A percentile compares a stretch with the other conserved stretches of the same genome.
phyloP scores from a whole-genome alignment of 1,140 invertebrate genomes.

The Nasonia vitripennis region DNA sequence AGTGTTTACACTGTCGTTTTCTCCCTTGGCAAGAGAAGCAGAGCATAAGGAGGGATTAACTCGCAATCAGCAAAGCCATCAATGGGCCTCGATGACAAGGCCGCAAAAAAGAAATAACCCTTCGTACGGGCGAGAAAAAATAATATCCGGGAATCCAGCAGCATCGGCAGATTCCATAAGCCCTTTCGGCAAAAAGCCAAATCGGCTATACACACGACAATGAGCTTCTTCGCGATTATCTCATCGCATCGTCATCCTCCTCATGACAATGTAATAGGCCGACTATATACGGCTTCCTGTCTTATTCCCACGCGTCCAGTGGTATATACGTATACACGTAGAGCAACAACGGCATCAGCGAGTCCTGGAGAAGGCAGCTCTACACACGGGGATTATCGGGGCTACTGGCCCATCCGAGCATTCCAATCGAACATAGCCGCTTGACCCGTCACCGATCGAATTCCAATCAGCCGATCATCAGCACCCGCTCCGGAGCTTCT shows the following conservation, averaged over 20 bases:
- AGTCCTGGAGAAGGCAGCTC: not conserved
- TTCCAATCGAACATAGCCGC: constrained; percentile 61
- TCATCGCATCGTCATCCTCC: not conserved
- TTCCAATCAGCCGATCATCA: constrained; percentile 62
- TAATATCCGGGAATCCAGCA: not conserved
- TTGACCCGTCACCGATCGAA: constrained; percentile 62
- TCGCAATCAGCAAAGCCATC: no score
- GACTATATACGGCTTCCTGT: not conserved
- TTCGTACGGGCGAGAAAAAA: not conserved
- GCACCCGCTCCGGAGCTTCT: constrained; percentile 35
- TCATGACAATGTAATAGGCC: constrained; percentile 24
- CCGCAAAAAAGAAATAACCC: no score
- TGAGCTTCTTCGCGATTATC: constrained; percentile 25
- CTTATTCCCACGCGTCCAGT: not conserved
- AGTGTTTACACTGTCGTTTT: no score
- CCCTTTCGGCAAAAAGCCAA: constrained; percentile 14
- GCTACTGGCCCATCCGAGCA: constrained; percentile 51
- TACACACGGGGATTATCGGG: not conserved
- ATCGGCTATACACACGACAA: not conserved
- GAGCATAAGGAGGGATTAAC: no score
- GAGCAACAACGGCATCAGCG: not conserved
- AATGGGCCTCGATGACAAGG: no score
- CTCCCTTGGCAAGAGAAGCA: no score
- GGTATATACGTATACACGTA: not conserved
- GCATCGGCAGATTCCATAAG: not conserved